Evolutionary conservation across 2,888 invertebrate species (phyloP).

Genomic region (Macrosiphum euphorbiae): DNA sequence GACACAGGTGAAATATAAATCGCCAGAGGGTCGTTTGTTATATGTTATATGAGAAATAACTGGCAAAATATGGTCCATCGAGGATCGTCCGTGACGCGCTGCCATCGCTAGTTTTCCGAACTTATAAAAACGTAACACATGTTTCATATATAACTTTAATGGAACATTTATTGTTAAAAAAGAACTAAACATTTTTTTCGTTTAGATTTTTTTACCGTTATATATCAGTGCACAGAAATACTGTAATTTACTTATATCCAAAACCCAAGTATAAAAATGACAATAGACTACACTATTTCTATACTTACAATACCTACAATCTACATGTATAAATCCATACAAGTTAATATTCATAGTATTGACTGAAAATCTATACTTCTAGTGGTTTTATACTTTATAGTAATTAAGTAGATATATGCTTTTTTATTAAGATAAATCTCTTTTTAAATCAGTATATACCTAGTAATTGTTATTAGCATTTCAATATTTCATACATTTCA

Average conservation of each 20-base stretch:
- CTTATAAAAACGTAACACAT: constrained; percentile 57
- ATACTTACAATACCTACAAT: background rate
- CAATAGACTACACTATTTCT: background rate
- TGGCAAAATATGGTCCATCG: constrained; percentile 52
- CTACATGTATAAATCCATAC: background rate
- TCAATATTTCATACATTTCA: background rate
- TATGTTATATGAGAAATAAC: constrained; percentile 52
- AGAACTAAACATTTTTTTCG: background rate
- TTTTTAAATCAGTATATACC: background rate
- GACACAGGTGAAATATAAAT: constrained; percentile 64
- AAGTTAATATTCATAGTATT: background rate
- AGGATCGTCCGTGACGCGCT: constrained; percentile 32
- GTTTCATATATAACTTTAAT: constrained; percentile 40
- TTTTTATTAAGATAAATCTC: background rate
- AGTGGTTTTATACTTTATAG: background rate
- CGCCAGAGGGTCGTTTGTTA: constrained; percentile 57
- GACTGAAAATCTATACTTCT: background rate
- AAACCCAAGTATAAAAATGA: background rate
- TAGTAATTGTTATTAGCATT: background rate
- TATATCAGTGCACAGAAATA: background rate
- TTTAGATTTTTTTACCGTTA: background rate
- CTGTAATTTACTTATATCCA: background rate
- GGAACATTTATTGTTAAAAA: constrained; percentile 33
- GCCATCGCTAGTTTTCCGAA: constrained; percentile 13
- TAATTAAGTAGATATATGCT: background rate